Evolutionary conservation across 2,113 vertebrate species (phyloP).

Genomic region (Amazona guildingii): DNA sequence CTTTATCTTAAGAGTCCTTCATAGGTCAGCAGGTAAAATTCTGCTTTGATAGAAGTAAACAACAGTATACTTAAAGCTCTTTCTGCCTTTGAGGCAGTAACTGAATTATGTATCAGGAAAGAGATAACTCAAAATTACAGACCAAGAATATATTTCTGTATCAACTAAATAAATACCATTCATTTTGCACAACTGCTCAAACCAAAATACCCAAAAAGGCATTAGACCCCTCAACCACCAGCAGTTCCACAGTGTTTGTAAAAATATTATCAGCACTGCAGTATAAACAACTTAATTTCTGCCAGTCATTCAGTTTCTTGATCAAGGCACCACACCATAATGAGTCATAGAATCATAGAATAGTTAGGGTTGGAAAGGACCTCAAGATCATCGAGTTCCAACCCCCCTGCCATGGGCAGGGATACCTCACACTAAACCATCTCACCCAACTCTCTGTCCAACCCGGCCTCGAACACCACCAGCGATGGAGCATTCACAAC

Average conservation of each 20-base stretch:
- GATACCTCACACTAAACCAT: too few species aligned
- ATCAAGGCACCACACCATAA: background rate
- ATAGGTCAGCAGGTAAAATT: constrained; percentile 36
- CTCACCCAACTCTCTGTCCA: too few species aligned
- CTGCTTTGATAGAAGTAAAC: constrained; percentile 11
- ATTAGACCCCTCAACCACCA: background rate
- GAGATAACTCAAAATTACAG: background rate
- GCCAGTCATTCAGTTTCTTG: background rate
- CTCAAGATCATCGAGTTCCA: too few species aligned
- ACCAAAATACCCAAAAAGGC: background rate
- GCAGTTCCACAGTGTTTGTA: background rate
- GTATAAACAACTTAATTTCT: background rate
- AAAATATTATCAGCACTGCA: background rate
- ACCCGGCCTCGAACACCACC: too few species aligned
- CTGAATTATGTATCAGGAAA: constrained; percentile 6
- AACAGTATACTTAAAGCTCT: background rate
- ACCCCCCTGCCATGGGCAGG: too few species aligned
- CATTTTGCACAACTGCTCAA: background rate
- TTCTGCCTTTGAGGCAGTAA: constrained; percentile 16
- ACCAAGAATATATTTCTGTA: background rate
- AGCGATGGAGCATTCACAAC: too few species aligned
- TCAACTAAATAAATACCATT: constrained; percentile 6
- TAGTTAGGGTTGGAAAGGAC: too few species aligned
- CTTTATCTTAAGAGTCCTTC: constrained; percentile 1
- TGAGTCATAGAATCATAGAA: background rate